These are phyloP conservation scores for Amorpha juglandis DNA, from an alignment of 2,888 invertebrate genomes.

Conservation along the genomic window DNA sequence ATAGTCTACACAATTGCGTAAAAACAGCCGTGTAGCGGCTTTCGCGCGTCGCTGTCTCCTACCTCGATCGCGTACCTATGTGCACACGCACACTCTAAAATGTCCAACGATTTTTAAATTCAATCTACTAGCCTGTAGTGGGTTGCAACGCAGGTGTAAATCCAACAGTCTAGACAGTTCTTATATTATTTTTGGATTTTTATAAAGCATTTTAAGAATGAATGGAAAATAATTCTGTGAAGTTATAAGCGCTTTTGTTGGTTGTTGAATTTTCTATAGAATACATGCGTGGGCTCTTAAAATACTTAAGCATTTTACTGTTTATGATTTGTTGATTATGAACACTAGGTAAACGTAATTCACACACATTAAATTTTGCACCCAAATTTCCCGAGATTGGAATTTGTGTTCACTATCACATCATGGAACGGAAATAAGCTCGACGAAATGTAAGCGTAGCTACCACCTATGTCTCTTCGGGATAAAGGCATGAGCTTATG, in stretches of 20 bases:
- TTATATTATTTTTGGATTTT: conserved; percentile 1
- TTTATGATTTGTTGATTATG: not conserved
- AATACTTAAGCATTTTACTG: not conserved
- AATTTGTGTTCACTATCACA: too few species aligned
- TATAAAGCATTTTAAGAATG: not conserved
- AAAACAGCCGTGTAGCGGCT: too few species aligned
- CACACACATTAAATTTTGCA: too few species aligned
- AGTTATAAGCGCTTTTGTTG: not conserved
- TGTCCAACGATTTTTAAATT: not conserved
- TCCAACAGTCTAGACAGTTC: not conserved
- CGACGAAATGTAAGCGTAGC: too few species aligned
- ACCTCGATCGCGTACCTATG: too few species aligned
- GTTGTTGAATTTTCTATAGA: not conserved
- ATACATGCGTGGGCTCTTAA: not conserved
- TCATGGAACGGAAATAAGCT: too few species aligned
- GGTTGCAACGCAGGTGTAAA: not conserved
- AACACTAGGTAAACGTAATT: not conserved
- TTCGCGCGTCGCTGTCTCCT: too few species aligned
- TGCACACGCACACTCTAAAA: too few species aligned
- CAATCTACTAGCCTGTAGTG: not conserved
- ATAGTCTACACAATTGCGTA: too few species aligned
- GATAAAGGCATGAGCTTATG: too few species aligned
- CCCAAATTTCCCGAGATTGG: too few species aligned
- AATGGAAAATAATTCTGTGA: not conserved
- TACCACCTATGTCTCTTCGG: too few species aligned